These are phyloP conservation scores for Pandemis cinnamomeana DNA, from an alignment of 2,888 invertebrate species.

Conservation along the genomic window DNA sequence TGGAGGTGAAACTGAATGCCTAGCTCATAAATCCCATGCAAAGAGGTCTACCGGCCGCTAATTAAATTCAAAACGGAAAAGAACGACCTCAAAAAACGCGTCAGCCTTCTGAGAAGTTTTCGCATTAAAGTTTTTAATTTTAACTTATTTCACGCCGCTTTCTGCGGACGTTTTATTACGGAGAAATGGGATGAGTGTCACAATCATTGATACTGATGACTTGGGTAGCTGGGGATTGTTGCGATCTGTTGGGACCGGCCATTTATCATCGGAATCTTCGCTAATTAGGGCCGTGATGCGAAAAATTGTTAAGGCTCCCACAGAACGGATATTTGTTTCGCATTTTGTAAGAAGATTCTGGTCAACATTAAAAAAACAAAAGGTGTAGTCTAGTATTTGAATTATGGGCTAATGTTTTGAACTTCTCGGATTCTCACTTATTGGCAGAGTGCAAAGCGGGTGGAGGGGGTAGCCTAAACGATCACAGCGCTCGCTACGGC, in stretches of 20 bases:
- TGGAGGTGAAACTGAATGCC: constrained; percentile 24
- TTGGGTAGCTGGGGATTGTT: background rate
- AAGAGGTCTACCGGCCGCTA: constrained; percentile 16
- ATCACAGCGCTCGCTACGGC: too few species aligned
- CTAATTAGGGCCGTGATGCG: background rate
- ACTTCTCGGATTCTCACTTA: too few species aligned
- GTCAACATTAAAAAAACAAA: too few species aligned
- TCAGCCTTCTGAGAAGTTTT: constrained; percentile 25
- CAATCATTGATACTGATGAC: constrained; percentile 39
- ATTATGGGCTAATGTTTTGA: too few species aligned
- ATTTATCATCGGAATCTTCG: background rate
- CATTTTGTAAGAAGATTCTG: too few species aligned
- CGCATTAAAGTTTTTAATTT: constrained; percentile 39
- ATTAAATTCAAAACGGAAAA: constrained; percentile 32
- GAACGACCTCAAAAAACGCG: constrained; percentile 18
- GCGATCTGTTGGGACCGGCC: background rate
- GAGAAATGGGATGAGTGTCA: constrained; percentile 26
- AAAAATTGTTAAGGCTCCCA: background rate
- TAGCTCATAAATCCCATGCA: constrained; percentile 29
- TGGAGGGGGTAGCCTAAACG: too few species aligned
- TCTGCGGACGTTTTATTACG: constrained; percentile 32
- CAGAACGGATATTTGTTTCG: too few species aligned
- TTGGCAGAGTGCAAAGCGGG: too few species aligned
- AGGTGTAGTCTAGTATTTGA: too few species aligned
- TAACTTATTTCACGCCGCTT: constrained; percentile 34